phyloP scores from a whole-genome alignment of 2,113 vertebrate species.

The Tamias sibiricus region DNA sequence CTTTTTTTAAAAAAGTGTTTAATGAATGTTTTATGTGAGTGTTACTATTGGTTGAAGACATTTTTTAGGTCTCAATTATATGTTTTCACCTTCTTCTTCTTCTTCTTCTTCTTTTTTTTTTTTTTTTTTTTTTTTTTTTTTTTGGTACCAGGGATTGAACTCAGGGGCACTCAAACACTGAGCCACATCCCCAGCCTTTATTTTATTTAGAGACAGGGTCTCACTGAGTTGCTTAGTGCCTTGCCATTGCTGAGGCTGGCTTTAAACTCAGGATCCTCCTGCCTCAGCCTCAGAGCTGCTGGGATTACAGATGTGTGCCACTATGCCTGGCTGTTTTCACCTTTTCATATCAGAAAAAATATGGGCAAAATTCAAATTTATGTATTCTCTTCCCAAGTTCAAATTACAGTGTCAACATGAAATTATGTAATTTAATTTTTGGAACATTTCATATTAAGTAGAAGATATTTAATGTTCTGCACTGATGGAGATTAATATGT shows the following conservation, averaged over 20 bases:
- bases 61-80: slow-evolving; percentile 41
- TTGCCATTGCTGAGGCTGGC: no score
- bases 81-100: slow-evolving; percentile 22
- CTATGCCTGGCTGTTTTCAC: neutral
- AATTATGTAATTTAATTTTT: neutral
- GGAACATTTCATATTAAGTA: slow-evolving; percentile 23
- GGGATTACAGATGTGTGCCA: no score
- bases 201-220: no score
- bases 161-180: no score
- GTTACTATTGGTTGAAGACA: neutral
- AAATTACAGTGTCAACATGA: slow-evolving; percentile 37
- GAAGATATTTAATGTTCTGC: slow-evolving; percentile 31
- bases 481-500: neutral
- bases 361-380: slow-evolving; percentile 53
- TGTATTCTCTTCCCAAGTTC: slow-evolving; percentile 39
- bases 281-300: no score
- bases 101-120: neutral
- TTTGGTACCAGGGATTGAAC: no score
- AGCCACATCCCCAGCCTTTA: no score
- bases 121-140: neutral
- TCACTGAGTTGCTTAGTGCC: no score
- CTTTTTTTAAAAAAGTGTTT: slow-evolving; percentile 14
- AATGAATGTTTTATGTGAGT: slow-evolving; percentile 37
- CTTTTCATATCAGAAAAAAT: slow-evolving; percentile 43
- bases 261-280: no score